Percentiles rank a stretch among this genome's conserved stretches.
These are phyloP conservation scores for Holothuria glaberrima DNA, from an alignment of 35 echinoderm and acorn worm species.

Conservation along the genomic window DNA sequence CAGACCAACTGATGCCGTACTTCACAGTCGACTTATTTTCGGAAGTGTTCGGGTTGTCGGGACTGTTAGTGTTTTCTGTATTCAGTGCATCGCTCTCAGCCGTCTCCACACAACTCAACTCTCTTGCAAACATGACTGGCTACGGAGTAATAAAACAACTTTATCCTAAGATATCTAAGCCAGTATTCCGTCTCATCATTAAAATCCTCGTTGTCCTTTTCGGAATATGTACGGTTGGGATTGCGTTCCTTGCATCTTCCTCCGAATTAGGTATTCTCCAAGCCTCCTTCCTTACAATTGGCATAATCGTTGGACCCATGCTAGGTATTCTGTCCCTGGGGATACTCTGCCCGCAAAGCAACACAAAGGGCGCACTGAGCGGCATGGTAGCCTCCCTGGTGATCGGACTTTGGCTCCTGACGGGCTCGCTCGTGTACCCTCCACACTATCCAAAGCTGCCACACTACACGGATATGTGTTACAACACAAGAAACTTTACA, in stretches of 20 bases:
- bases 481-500: neutral
- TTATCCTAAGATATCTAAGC: neutral
- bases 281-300: conserved; percentile 13
- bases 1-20: conserved; percentile 49
- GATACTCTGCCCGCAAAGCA: conserved; percentile 38
- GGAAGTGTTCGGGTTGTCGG: conserved; percentile 30
- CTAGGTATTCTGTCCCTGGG: conserved; percentile 33
- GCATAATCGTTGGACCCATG: conserved; percentile 26
- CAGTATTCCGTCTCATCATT: neutral
- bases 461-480: neutral
- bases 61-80: conserved; percentile 21
- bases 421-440: conserved; percentile 30
- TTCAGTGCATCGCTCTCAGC: conserved; percentile 36
- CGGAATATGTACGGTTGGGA: conserved; percentile 7
- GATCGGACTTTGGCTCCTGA: conserved; percentile 27
- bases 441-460: conserved; percentile 26
- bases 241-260: conserved; percentile 2
- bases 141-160: conserved; percentile 12
- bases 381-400: conserved; percentile 31
- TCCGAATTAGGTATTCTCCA: conserved; percentile 43
- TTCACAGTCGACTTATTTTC: conserved; percentile 39
- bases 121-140: conserved; percentile 23
- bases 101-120: conserved; percentile 20
- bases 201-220: conserved; percentile 27
- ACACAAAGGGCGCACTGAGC: conserved; percentile 34